A percentile compares a stretch with the other conserved stretches of the same genome.
phyloP scores from a whole-genome alignment of 1,140 invertebrate species.

The Ceratina calcarata region DNA sequence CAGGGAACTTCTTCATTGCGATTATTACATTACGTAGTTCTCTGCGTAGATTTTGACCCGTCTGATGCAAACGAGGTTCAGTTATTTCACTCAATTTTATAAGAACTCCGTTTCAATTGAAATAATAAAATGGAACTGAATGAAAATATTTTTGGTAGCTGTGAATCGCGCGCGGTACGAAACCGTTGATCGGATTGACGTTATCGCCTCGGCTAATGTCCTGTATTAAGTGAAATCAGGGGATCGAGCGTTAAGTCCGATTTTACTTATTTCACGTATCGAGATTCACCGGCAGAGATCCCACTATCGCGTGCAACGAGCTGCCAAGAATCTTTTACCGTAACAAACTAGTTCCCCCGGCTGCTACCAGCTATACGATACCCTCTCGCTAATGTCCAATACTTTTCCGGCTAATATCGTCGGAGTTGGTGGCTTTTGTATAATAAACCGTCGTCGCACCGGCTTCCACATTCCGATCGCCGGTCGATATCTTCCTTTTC shows the following conservation, averaged over 20 bases:
- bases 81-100: too few relatives aligned
- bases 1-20: not conserved
- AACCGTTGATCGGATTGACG: constrained; percentile 26
- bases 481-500: constrained; percentile 7
- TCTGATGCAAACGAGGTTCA: too few relatives aligned
- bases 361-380: constrained; percentile 51
- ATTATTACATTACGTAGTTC: not conserved
- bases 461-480: constrained; percentile 24
- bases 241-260: constrained; percentile 10
- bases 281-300: constrained; percentile 47
- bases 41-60: too few relatives aligned
- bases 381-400: constrained; percentile 45
- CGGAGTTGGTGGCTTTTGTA: constrained; percentile 37
- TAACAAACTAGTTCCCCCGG: constrained; percentile 55
- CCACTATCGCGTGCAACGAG: constrained; percentile 49
- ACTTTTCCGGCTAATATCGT: constrained; percentile 49
- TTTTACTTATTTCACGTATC: constrained; percentile 42
- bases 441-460: constrained; percentile 34
- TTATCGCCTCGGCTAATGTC: constrained; percentile 41
- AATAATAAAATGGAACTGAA: too few relatives aligned
- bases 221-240: constrained; percentile 49
- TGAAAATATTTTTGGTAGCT: too few relatives aligned
- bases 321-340: constrained; percentile 58
- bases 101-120: too few relatives aligned
- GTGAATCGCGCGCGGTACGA: not conserved